Base-by-base conservation (phyloP, 2,888 invertebrate species). In the Gastrophysa polygoni region DNA sequence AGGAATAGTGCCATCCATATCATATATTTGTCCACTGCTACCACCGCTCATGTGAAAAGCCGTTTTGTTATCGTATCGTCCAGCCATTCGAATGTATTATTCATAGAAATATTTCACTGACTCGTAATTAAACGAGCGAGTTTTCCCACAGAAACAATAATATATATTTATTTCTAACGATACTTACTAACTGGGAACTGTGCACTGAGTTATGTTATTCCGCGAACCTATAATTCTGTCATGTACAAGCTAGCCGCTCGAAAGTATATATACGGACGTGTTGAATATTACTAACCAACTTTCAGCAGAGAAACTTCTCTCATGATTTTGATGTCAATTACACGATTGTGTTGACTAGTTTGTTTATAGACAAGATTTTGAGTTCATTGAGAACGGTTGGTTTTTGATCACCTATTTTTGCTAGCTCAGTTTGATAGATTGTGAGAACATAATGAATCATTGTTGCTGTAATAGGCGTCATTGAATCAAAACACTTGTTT, bases 121-220 rank as follows among this genome's bases (percentile, higher is more conserved):
- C 38, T n/a, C 14, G 38, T 38, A 38, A 38, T 38, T 38, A 38
- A 38, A 38, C 38, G 38, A 4, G 10, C 3, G 11, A 38, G 38
- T 38, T 38, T 38, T 38, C 38, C 38, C 38, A 38, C 14, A 38
- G 38, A 38, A 38, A 38, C 38, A 38, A 38, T 38, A 38, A 38
- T 14, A 38, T 49, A 29, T 49, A 49, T 24, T 49, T 49, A 20
- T 20, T 49, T 28, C 20, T 18, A 48, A 48, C 48, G 48, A 48
- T 48, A 48, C 29, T 49, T 14, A 38, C 38, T 38, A 38, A 38
- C 38, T 38, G 38, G 38, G 4, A 49, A 49, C 49, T 10, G 17
- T 20, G 49, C 49, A 14, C 24, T 49, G 21, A 49, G 49, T 49
- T 49, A 29, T 49, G 49, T 49, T 49, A 49, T 49, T 21, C 21